Evolutionary conservation across 2,797 vertebrate species (phyloP), one percentile per base, ranked within the genome.

Genomic region (Anableps anableps): DNA sequence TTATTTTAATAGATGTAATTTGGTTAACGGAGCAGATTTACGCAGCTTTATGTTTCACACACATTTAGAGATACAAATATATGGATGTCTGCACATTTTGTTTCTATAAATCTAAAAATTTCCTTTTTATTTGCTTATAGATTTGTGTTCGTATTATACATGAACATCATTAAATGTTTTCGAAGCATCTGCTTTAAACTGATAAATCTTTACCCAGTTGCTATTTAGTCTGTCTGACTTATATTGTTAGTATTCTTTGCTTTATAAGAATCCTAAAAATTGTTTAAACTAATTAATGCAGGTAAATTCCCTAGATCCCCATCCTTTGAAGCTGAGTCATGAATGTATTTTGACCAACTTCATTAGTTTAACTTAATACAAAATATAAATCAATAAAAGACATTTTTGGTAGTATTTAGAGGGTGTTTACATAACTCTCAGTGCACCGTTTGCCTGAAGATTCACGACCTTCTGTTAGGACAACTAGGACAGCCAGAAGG

Each of bases 401-500:
- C 38, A 70, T 70, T 70, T 43, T 70, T 70, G 66, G 66, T 26
- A 5, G 43, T 70, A 70, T 70, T 70, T 70, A 43, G 66, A 43
- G 11, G 66, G 5, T 43, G 66, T 70, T 70, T 70, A 43, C 21
- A n/a, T 43, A 70, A 70, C 36, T 5, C 38, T n/a, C 66, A n/a
- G 66, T 16, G 23, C 38, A n/a, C 38, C 13, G 23, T 43, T 43
- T 70, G 66, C 38, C 23, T 43, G 38, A 13, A 43, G 66, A 70
- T 23, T 41, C 38, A 21, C 38, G 79, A 88, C 80, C 80, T 89
- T 86, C 77, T 81, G 80, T 80, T 77, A 53, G 55, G 72, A 47
- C 60, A 74, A 66, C 84, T 74, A 86, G 84, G 78, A 74, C 78
- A 4, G 48, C 78, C 58, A 34, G 14, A 68, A 79, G 73, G 62